Evolutionary conservation across 2,888 invertebrate species (phyloP), one percentile per base, ranked within the genome.

Genomic region (Operophtera brumata): DNA sequence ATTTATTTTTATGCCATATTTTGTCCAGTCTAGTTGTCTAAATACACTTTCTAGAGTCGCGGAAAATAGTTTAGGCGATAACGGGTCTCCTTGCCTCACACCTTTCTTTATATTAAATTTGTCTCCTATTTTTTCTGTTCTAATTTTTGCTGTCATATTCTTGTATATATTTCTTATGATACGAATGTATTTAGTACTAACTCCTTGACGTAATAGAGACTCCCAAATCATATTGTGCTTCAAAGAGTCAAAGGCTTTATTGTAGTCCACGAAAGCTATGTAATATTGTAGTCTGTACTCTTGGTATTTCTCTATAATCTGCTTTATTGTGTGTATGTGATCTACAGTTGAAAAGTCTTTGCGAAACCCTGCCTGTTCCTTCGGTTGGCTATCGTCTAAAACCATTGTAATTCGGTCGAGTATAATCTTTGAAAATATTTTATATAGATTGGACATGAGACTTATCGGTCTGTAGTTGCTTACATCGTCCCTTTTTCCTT

Each of bases 321-420:
- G 65, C 37, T 47, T 62, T 8, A 65, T 30, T 3, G 45, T 46
- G 8, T 64, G 60, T 1, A 69, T 65, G 13, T 67, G 67, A 26
- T 70, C 64, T 0, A 62, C 25, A 0, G 62, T 62, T 13, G 62
- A 66, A 20, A 49, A 66, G 5, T 43, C 49, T 6, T 20, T 39
- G 10, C 62, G 36, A 42, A 66, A 69, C 1, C 65, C 66, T 8
- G 65, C 66, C 43, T 66, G 64, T 45, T 66, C 66, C 7, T 8
- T 57, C 5, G 65, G 64, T 46, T 67, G 64, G 9, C 62, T 46
- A 41, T 59, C 59, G 13, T 69, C 67, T 7, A 66, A 11, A 2
- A 12, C 30, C 10, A 46, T 53, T 32, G 62, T 53, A 14, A 62
- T 1, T 13, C 61, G 47, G 1, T 54, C 46, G 2, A 65, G 35